Base-by-base conservation (phyloP, 2,888 invertebrate genomes). In the Notodonta ziczac region DNA sequence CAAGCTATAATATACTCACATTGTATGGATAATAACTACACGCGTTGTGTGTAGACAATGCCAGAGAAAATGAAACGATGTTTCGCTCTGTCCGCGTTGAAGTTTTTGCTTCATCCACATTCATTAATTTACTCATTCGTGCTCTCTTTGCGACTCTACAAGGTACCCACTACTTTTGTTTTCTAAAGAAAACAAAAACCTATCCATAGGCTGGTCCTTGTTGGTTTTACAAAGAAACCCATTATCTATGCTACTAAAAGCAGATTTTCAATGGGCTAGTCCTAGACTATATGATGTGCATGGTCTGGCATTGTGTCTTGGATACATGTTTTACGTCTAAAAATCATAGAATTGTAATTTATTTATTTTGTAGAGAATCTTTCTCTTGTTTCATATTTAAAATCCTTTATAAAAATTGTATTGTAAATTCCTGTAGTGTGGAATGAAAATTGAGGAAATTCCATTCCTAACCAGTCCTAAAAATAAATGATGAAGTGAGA, bases 91-190 rank as follows among this genome's bases (percentile, higher is more conserved):
- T 52, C 32, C 52, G 7, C 10, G 52, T 52, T 12, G 5, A 50
- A 24, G 13, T 52, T 52, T 52, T 52, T 24, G 32, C 32, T 52
- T 35, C 35, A 16, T 14, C 32, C 52, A 52, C 52, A 58, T 68
- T 70, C 62, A 66, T 70, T 62, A 54, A 70, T 57, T 53, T 70
- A 66, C 70, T 58, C 58, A 66, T 62, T 56, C 46, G 13, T 51
- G 52, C 24, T 55, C 66, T 51, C 59, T 55, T 61, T 46, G 46
- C 13, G 13, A 57, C 56, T 55, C 46, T 35, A 55, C 42, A 66
- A 24, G 24, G 24, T 24, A 2, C 24, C 24, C 2, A 24, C 1
- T 24, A 46, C 5, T 24, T 52, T 9, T 52, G 52, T 52, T 52
- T 52, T 24, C 0, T 24, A 24, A 24, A 24, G 24, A 24, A n/a